phyloP scores from a whole-genome alignment of 2,113 vertebrate species.

The Neolamprologus variostigma region DNA sequence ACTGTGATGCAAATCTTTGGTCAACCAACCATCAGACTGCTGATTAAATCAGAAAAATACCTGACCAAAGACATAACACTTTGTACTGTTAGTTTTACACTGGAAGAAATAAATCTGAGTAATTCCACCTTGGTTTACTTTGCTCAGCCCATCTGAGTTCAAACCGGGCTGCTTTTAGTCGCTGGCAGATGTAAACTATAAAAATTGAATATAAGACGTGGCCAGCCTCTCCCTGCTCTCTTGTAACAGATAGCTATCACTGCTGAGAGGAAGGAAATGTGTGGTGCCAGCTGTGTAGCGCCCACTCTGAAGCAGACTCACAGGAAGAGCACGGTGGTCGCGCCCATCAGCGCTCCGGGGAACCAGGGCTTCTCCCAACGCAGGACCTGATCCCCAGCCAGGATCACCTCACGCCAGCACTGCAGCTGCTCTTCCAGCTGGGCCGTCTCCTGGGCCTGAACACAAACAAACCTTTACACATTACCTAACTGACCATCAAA shows the following conservation, averaged over 20 bases:
- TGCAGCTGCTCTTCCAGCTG: constrained; percentile 93
- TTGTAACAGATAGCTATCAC: background rate
- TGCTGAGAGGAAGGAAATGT: background rate
- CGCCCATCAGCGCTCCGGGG: constrained; percentile 78
- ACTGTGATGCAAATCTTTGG: background rate
- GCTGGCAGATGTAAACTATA: background rate
- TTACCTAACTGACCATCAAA: background rate
- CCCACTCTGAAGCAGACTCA: constrained; percentile 69
- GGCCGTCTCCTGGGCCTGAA: constrained; percentile 87
- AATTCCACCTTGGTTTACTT: background rate
- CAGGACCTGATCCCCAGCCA: constrained; percentile 83
- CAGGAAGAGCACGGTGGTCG: constrained; percentile 83
- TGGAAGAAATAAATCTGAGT: background rate
- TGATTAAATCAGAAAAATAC: background rate
- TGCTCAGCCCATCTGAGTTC: background rate
- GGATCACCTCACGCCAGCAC: constrained; percentile 96
- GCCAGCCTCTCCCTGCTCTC: background rate
- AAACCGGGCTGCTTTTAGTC: background rate
- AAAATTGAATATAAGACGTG: background rate
- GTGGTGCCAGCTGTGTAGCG: background rate
- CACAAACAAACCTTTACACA: background rate
- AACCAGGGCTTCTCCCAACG: constrained; percentile 96
- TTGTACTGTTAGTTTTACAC: background rate
- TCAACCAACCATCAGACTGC: background rate
- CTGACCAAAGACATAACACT: background rate